Percentiles rank a stretch among this genome's conserved stretches.
These are phyloP conservation scores for Phengaris arion DNA, from an alignment of 2,888 invertebrate species.

Conservation along the genomic window DNA sequence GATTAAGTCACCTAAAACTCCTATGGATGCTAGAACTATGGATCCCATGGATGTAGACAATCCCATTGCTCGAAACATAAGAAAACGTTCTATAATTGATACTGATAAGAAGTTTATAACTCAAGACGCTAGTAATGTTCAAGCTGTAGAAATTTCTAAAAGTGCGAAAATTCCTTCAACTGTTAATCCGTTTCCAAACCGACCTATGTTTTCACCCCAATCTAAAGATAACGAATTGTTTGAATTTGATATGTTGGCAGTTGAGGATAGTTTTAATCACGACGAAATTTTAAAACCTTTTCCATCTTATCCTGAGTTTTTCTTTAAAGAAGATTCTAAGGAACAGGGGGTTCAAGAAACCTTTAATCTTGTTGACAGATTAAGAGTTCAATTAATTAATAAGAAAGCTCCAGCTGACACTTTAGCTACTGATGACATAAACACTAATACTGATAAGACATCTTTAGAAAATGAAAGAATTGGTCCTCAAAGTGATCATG, in stretches of 20 bases:
- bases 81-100: constrained; percentile 60
- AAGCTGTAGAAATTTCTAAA: constrained; percentile 71
- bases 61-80: constrained; percentile 50
- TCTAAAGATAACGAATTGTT: constrained; percentile 82
- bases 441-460: constrained; percentile 51
- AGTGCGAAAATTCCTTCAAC: constrained; percentile 73
- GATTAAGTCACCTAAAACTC: constrained; percentile 75
- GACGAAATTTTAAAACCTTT: constrained; percentile 84
- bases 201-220: constrained; percentile 86
- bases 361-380: constrained; percentile 89
- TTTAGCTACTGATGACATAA: constrained; percentile 61
- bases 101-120: constrained; percentile 65
- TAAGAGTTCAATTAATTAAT: constrained; percentile 84
- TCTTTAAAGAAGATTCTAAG: constrained; percentile 88
- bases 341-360: constrained; percentile 91
- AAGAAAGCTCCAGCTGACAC: constrained; percentile 81
- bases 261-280: constrained; percentile 83
- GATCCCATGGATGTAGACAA: constrained; percentile 63
- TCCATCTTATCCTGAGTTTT: constrained; percentile 82
- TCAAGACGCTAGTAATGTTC: constrained; percentile 68
- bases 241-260: constrained; percentile 82
- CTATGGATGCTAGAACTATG: constrained; percentile 72
- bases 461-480: constrained; percentile 46
- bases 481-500: constrained; percentile 48
- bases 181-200: constrained; percentile 69